Percentiles rank a stretch among this genome's conserved stretches.
phyloP scores from a whole-genome alignment of 2,113 vertebrate genomes.

The Myotis davidii region DNA sequence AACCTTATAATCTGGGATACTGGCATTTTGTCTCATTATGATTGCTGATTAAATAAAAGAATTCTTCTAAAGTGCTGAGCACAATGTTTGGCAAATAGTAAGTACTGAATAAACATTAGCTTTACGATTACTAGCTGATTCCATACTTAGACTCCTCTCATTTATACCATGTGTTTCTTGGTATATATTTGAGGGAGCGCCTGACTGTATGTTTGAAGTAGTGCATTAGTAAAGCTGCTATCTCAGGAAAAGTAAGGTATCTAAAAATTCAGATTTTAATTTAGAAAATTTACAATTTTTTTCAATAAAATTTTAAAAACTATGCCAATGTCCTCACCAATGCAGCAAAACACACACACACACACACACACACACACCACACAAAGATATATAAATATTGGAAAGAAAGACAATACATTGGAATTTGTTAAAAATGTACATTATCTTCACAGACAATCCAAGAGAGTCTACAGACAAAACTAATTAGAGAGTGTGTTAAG shows the following conservation, averaged over 20 bases:
- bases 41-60: slow-evolving; percentile 39
- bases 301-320: background rate
- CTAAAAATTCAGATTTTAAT: slow-evolving; percentile 11
- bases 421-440: slow-evolving; percentile 40
- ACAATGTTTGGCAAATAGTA: slow-evolving; percentile 22
- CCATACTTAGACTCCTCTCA: background rate
- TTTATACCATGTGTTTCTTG: background rate
- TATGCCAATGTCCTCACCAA: background rate
- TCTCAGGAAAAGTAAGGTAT: slow-evolving; percentile 12
- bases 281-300: background rate
- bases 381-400: background rate
- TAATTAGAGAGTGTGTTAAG: background rate
- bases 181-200: background rate
- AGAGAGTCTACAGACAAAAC: background rate
- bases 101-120: background rate
- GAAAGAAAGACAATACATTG: background rate
- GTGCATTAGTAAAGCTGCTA: background rate
- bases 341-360: background rate
- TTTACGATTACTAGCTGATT: slow-evolving; percentile 12
- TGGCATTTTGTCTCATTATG: background rate
- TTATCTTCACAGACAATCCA: background rate
- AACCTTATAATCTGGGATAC: background rate
- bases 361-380: background rate
- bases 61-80: slow-evolving; percentile 9
- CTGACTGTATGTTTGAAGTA: background rate